Evolutionary conservation across 2,888 invertebrate genomes (phyloP).

Genomic region (Platycheirus rosarum): DNA sequence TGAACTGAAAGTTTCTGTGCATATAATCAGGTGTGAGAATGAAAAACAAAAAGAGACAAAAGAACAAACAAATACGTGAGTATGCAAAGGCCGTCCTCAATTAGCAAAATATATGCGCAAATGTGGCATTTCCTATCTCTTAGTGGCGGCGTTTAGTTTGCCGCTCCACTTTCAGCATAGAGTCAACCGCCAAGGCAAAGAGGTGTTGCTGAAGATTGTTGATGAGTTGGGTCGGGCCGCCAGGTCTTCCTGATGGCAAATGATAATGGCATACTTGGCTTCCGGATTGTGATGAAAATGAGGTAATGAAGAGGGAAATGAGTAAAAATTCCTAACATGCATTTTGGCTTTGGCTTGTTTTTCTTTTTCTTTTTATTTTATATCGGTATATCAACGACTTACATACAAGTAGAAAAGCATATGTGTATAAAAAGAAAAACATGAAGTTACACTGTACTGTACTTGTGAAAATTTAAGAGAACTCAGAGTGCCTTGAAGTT

Average conservation of each 20-base stretch:
- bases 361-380: background rate
- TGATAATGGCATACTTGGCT: conserved; percentile 62
- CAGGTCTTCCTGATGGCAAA: conserved; percentile 53
- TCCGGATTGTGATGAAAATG: conserved; percentile 41
- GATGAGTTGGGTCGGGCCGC: no score
- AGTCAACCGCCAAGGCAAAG: no score
- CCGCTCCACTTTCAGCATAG: no score
- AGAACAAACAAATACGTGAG: conserved; percentile 14
- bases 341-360: no score
- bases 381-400: no score
- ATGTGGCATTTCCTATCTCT: conserved; percentile 35
- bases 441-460: no score
- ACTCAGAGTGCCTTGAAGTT: background rate
- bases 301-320: conserved; percentile 56
- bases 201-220: no score
- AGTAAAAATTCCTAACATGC: conserved; percentile 49
- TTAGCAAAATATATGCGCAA: conserved; percentile 62
- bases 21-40: conserved; percentile 45
- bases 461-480: background rate
- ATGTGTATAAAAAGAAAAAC: background rate
- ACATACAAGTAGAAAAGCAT: no score
- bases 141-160: conserved; percentile 6
- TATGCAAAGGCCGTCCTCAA: conserved; percentile 41
- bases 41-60: conserved; percentile 5
- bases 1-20: conserved; percentile 31